Conservation (phyloP, 2,113 vertebrate species). For the Tylochromis polylepis region DNA sequence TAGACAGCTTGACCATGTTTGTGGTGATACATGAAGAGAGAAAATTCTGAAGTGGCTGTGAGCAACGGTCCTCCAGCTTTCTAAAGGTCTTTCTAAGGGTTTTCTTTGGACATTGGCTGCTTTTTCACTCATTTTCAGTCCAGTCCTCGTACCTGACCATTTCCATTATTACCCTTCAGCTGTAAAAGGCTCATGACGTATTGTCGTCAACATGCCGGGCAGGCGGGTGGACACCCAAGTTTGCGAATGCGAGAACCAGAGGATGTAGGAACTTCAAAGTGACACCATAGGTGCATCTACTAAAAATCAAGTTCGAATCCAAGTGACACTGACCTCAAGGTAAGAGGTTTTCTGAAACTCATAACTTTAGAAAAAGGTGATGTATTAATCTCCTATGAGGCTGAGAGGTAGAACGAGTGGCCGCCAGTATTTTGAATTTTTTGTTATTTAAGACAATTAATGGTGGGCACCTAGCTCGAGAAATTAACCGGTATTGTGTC, state of each 20-base stretch:
- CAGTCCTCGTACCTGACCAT: neutral
- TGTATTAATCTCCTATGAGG: neutral
- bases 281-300: neutral
- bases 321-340: neutral
- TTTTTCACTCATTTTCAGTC: neutral
- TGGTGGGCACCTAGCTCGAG: neutral
- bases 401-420: neutral
- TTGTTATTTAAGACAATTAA: neutral
- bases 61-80: accelerated
- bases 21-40: neutral
- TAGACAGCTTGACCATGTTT: neutral
- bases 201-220: neutral
- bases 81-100: accelerated
- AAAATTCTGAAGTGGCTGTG: neutral
- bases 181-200: neutral
- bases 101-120: neutral
- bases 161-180: neutral
- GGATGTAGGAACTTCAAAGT: neutral
- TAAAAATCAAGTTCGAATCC: accelerated
- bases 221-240: accelerated
- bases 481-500: neutral
- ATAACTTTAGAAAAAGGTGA: neutral
- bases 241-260: neutral
- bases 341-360: accelerated
- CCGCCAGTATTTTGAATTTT: accelerated